Percentiles rank a stretch among this genome's conserved stretches.
phyloP scores from a whole-genome alignment of 2,888 invertebrate species.

The Cephus sareptanus region DNA sequence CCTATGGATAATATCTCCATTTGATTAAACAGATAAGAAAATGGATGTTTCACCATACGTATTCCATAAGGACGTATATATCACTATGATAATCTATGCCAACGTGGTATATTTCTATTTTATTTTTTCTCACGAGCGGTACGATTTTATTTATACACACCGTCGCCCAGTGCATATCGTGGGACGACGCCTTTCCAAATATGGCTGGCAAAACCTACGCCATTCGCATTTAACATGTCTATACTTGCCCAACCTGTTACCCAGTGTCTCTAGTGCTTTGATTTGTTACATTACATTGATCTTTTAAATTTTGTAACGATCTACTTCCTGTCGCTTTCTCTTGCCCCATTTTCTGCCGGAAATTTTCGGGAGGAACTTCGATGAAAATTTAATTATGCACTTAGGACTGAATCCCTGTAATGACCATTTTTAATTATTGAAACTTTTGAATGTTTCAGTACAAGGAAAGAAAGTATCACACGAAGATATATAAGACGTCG shows the following conservation, averaged over 20 bases:
- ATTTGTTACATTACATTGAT: background rate
- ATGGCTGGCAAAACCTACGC: slow-evolving; percentile 61
- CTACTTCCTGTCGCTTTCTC: background rate
- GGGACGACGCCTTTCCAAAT: slow-evolving; percentile 71
- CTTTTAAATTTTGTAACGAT: background rate
- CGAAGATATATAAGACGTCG: slow-evolving; percentile 53
- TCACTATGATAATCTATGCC: background rate
- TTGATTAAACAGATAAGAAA: background rate
- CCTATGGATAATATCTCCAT: background rate
- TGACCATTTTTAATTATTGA: background rate
- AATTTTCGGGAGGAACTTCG: background rate
- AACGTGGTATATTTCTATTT: background rate
- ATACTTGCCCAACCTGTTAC: slow-evolving; percentile 24
- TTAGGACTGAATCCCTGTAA: background rate
- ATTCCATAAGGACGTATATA: background rate
- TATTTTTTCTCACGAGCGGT: background rate
- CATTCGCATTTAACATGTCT: slow-evolving; percentile 17
- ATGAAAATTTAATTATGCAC: background rate
- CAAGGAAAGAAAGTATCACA: slow-evolving; percentile 51
- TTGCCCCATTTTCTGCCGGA: background rate
- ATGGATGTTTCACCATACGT: background rate
- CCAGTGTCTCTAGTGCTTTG: background rate
- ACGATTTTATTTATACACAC: background rate
- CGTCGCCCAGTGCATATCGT: slow-evolving; percentile 50
- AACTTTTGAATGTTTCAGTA: slow-evolving; percentile 42